Evolutionary conservation across 2,113 vertebrate genomes (phyloP), one percentile per base, ranked within the genome.

Genomic region (Gnathonemus echidnorhynchus): DNA sequence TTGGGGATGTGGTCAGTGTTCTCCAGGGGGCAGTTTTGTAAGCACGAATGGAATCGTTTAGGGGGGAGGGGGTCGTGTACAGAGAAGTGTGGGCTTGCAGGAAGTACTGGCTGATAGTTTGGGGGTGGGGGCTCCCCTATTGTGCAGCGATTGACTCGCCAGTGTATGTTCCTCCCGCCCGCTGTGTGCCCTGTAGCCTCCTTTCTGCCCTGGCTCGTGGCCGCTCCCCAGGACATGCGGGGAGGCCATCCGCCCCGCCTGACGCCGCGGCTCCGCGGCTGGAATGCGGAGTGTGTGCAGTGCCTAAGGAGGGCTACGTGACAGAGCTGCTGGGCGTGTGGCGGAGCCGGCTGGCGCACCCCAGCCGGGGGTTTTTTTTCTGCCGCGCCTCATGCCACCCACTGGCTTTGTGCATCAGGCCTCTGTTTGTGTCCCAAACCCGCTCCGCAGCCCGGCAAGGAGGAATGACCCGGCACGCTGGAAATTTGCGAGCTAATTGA

Each of bases 251-350:
- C 27, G 10, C n/a, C n/a, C 53, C n/a, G 24, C 24, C 5, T 7
- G n/a, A 35, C 15, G 66, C 31, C 11, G 15, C 35, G 87, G 53
- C 31, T 66, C 53, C 19, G 39, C 7, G 24, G 7, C 49, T 80
- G 88, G 88, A 89, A 89, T 80, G 88, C 27, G 17, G 52, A 46
- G 89, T 13, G 17, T 85, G 50, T 50, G 11, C 50, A 52, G 35
- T 2, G 35, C 10, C 48, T 86, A 10, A 35, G 85, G 85, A 31
- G 45, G n/a, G n/a, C 62, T 70, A 70, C 62, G 74, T 87, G 48
- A 53, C 49, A 9, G 48, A 39, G 45, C 86, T 49, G 46, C n/a
- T n/a, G 84, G 84, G 84, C 35, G 74, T 42, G 31, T 80, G 35
- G 74, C 9, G 5, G 13, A 19, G 74, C 74, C 17, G 11, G 35